phyloP scores from a whole-genome alignment of 2,888 invertebrate genomes.

The Notodonta ziczac region DNA sequence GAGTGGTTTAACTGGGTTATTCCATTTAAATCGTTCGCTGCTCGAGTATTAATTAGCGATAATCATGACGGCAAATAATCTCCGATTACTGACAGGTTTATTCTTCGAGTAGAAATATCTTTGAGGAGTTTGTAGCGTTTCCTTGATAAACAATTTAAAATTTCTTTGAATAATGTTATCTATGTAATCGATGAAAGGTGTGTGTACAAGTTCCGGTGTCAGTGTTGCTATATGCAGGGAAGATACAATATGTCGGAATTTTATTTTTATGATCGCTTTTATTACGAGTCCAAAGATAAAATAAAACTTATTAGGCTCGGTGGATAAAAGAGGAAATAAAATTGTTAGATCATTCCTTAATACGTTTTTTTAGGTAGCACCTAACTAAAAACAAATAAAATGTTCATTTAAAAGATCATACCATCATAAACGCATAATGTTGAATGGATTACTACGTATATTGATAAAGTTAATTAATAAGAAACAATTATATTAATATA shows the following conservation, averaged over 20 bases:
- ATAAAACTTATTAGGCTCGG: neutral
- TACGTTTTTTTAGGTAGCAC: too few relatives aligned
- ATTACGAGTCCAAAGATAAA: neutral
- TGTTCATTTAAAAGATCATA: too few relatives aligned
- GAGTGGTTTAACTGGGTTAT: constrained; percentile 79
- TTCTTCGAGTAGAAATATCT: constrained; percentile 64
- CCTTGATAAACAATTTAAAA: constrained; percentile 52
- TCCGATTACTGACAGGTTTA: constrained; percentile 68
- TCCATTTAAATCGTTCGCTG: constrained; percentile 70
- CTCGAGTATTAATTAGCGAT: constrained; percentile 78
- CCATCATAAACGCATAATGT: too few relatives aligned
- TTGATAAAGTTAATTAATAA: too few relatives aligned
- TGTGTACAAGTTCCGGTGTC: constrained; percentile 10
- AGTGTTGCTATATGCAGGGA: neutral
- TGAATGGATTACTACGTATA: too few relatives aligned
- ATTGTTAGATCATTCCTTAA: too few relatives aligned
- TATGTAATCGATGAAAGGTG: constrained; percentile 22
- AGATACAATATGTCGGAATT: neutral
- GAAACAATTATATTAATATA: too few relatives aligned
- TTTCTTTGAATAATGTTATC: constrained; percentile 40
- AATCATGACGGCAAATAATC: constrained; percentile 72
- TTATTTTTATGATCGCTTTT: neutral
- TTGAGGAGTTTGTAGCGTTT: constrained; percentile 57
- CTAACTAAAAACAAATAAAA: too few relatives aligned
- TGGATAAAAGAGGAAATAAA: too few relatives aligned